phyloP scores from a whole-genome alignment of 1,140 invertebrate species.

The Polypedilum pembai region DNA sequence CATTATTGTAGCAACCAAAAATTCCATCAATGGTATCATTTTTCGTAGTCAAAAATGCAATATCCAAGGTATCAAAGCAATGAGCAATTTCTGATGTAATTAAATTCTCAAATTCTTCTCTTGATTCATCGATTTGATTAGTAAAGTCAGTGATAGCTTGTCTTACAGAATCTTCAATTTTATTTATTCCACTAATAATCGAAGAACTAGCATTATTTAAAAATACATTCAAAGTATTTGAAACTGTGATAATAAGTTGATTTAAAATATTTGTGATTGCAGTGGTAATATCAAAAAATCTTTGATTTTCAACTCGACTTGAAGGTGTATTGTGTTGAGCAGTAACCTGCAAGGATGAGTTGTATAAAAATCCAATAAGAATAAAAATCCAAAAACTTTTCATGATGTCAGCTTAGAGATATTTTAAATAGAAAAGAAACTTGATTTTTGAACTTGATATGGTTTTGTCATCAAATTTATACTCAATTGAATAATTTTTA shows the following conservation, averaged over 20 bases:
- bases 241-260: not conserved
- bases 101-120: not conserved
- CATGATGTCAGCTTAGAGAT: not conserved
- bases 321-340: not conserved
- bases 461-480: not conserved
- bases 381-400: not conserved
- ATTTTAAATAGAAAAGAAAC: not conserved
- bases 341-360: not conserved
- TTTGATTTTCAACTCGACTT: not conserved
- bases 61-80: not conserved
- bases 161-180: not conserved
- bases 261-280: not conserved
- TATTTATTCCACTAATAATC: not conserved
- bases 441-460: not conserved
- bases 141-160: not conserved
- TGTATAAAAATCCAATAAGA: not conserved
- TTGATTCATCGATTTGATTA: not conserved
- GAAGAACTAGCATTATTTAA: not conserved
- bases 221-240: not conserved
- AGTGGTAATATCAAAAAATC: not conserved
- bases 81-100: not conserved
- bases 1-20: not conserved
- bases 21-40: not conserved
- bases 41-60: not conserved
- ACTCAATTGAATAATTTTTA: not conserved